A percentile compares a stretch with the other conserved stretches of the same genome.
phyloP scores from a whole-genome alignment of 2,797 vertebrate species.

The Mustela erminea region DNA sequence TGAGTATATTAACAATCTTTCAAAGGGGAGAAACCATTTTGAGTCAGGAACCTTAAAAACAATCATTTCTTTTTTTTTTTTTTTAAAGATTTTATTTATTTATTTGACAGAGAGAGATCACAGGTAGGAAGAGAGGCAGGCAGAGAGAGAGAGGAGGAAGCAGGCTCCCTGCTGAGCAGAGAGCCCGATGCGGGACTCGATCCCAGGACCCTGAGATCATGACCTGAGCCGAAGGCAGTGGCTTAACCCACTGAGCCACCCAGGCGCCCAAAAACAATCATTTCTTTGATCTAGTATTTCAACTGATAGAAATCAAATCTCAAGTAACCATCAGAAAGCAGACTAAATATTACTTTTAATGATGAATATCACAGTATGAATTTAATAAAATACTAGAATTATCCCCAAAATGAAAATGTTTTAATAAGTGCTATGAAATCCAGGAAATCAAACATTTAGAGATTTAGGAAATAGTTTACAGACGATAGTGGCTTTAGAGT shows the following conservation, averaged over 20 bases:
- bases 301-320: not conserved
- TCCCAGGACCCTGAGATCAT: too few relatives aligned
- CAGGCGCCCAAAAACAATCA: not conserved
- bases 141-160: too few relatives aligned
- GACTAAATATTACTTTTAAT: not conserved
- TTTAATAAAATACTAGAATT: not conserved
- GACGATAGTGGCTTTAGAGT: not conserved
- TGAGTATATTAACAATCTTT: not conserved
- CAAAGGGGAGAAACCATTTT: not conserved
- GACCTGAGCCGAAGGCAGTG: too few relatives aligned
- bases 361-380: not conserved
- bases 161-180: too few relatives aligned
- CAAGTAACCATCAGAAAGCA: not conserved
- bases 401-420: not conserved
- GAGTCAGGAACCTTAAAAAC: not conserved
- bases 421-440: conserved; percentile 42
- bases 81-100: too few relatives aligned
- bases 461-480: not conserved
- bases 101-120: too few relatives aligned
- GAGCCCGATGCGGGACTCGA: too few relatives aligned
- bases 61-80: not conserved
- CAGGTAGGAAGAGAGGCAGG: too few relatives aligned
- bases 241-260: too few relatives aligned
- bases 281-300: not conserved
- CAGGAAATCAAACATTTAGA: not conserved